These are phyloP conservation scores for Microchirus variegatus DNA, from an alignment of 2,797 vertebrate genomes.

Conservation along the genomic window DNA sequence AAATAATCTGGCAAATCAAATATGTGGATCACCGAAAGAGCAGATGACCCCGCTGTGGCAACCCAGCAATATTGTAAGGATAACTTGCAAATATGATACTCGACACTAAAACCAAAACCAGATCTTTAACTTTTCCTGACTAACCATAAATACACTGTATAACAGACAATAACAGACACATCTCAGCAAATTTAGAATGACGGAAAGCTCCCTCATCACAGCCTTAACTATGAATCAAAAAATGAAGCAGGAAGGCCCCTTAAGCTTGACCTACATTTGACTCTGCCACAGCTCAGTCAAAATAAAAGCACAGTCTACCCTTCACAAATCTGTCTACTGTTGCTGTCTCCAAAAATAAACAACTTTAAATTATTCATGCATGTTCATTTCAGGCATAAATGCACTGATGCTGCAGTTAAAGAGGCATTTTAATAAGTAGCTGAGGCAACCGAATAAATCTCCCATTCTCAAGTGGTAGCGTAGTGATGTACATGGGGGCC, in stretches of 20 bases:
- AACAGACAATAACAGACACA: not conserved
- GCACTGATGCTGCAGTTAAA: not conserved
- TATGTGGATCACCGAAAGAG: too few relatives aligned
- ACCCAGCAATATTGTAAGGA: too few relatives aligned
- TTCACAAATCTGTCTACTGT: slow-evolving; percentile 13
- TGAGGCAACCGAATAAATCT: slow-evolving; percentile 7
- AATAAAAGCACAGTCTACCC: slow-evolving; percentile 8
- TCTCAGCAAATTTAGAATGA: not conserved
- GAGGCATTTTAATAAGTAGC: slow-evolving; percentile 1
- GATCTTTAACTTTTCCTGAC: not conserved
- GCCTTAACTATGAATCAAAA: not conserved
- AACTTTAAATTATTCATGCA: slow-evolving; percentile 10
- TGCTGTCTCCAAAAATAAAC: not conserved
- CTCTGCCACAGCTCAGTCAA: slow-evolving; percentile 16
- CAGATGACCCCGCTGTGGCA: too few relatives aligned
- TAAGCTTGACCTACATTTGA: slow-evolving; percentile 12
- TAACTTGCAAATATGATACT: too few relatives aligned
- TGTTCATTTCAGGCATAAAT: not conserved
- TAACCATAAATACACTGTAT: not conserved
- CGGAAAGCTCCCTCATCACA: not conserved
- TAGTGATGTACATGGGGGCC: slow-evolving; percentile 9
- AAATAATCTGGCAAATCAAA: too few relatives aligned
- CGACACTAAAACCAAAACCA: not conserved
- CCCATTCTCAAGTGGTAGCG: slow-evolving; percentile 7
- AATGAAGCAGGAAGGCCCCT: slow-evolving; percentile 2